A percentile compares a stretch with the other conserved stretches of the same genome.
These are phyloP conservation scores for Pelmatolapia mariae DNA, from an alignment of 2,113 vertebrate species.

Conservation along the genomic window DNA sequence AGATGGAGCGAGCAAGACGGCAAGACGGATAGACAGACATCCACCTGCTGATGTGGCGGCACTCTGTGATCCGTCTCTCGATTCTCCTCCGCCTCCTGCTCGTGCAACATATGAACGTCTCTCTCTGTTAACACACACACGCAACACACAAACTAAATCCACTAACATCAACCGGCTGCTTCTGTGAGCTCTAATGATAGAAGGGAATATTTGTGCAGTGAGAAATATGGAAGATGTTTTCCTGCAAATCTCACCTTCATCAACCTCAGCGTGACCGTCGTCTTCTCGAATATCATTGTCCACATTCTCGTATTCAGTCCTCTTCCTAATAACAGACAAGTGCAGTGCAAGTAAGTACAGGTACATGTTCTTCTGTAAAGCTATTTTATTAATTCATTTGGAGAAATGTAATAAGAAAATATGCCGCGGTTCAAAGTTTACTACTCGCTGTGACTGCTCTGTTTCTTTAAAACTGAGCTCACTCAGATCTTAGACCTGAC, in stretches of 20 bases:
- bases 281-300: constrained; percentile 83
- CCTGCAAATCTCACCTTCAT: constrained; percentile 69
- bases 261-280: constrained; percentile 70
- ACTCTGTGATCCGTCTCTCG: constrained; percentile 29
- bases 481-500: constrained; percentile 19
- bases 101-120: constrained; percentile 34
- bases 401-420: background rate
- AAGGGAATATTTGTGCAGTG: background rate
- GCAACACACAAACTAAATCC: background rate
- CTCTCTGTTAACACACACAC: constrained; percentile 37
- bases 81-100: constrained; percentile 49
- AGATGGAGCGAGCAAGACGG: background rate
- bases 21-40: background rate
- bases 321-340: constrained; percentile 69
- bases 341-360: background rate
- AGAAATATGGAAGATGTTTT: background rate
- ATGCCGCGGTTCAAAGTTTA: background rate
- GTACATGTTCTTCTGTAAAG: background rate
- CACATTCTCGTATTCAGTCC: constrained; percentile 75
- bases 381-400: background rate
- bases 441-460: background rate
- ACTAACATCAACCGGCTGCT: background rate
- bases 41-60: constrained; percentile 55
- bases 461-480: background rate
- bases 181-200: background rate